Base-by-base conservation (phyloP, 2,888 invertebrate genomes). In the Epinotia demarniana region DNA sequence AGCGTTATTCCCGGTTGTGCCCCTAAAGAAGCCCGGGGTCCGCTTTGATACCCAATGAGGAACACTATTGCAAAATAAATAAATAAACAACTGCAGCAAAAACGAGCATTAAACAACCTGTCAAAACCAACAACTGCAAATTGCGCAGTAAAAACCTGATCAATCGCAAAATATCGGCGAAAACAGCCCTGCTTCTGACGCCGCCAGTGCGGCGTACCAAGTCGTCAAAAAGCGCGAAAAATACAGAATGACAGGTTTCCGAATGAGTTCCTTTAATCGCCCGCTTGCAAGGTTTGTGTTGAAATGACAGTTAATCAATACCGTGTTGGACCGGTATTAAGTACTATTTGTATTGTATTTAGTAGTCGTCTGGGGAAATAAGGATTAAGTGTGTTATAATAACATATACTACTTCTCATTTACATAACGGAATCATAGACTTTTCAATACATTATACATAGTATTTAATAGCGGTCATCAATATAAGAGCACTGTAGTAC, bases 101-200 rank as follows among this genome's bases (percentile, higher is more conserved):
- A 53, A 13, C 53, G n/a, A n/a, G n/a, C n/a, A 4, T 53, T 61
- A 33, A 61, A 61, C 33, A n/a, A 16, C 60, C 57, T 57, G 19
- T 57, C 60, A 23, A 27, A 27, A 61, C 60, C 27, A 68, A 19
- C 18, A 33, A 43, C 39, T 13, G 55, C 39, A 33, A 39, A 16
- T 19, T 6, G n/a, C 18, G 19, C 8, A 61, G 33, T 61, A 53
- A 60, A 61, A 70, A 70, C 61, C n/a, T 27, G 49, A 19, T 16
- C 39, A 43, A 63, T 23, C 23, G 63, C 55, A 55, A 39, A 72
- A 43, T 57, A 19, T 13, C n/a, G 43, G 62, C 43, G 55, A 72
- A 71, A 43, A 19, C 0, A 11, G 39, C n/a, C n/a, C 39, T 72
- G 63, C 23, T 39, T 0, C 53, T 33, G 71, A 72, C 62, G 16